Percentiles rank a stretch among this genome's conserved stretches.
Evolutionary conservation across 2,797 vertebrate species (phyloP).

Genomic region (Spheniscus humboldti): DNA sequence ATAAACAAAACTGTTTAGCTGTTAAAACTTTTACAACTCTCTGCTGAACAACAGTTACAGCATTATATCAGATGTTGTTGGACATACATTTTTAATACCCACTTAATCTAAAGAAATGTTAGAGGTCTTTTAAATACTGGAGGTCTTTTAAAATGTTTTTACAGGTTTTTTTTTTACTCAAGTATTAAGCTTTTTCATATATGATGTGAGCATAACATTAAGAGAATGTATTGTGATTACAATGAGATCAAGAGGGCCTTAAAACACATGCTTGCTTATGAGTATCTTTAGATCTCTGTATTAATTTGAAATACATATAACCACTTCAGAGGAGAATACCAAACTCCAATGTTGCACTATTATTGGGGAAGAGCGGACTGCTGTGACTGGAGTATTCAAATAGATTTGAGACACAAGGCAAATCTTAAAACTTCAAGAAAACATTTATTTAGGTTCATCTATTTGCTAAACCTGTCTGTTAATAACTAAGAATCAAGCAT

Average conservation of each 20-base stretch:
- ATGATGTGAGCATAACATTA: background rate
- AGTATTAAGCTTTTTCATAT: background rate
- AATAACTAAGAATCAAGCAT: background rate
- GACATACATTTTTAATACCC: background rate
- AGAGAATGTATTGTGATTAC: background rate
- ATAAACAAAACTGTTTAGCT: background rate
- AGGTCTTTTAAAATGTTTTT: background rate
- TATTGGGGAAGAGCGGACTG: background rate
- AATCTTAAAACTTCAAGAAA: background rate
- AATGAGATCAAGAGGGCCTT: background rate
- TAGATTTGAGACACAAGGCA: background rate
- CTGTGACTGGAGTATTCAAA: background rate
- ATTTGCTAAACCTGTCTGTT: background rate
- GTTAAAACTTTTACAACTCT: background rate
- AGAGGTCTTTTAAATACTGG: background rate
- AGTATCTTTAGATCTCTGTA: background rate
- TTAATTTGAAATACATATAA: background rate
- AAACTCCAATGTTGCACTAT: background rate
- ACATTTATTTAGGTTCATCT: background rate
- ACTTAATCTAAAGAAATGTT: background rate
- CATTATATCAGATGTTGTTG: background rate
- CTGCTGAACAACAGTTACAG: background rate
- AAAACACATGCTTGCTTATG: background rate
- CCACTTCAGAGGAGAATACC: background rate
- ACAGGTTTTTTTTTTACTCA: background rate